These are phyloP conservation scores for Synodontis membranacea DNA, from an alignment of 2,113 vertebrate genomes.

Conservation along the genomic window DNA sequence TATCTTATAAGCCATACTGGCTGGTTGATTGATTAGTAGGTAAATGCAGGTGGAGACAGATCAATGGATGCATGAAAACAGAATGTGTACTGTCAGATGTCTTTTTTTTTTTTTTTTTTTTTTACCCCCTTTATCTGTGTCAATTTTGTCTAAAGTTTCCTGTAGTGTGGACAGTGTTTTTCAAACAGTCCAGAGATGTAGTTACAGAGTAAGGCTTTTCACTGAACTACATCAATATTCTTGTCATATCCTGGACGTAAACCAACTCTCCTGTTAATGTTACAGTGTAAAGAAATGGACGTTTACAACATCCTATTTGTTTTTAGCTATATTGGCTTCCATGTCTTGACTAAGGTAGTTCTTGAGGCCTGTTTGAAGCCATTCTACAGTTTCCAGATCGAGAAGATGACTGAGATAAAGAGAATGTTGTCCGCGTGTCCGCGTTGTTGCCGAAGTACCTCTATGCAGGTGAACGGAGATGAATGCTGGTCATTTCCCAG, in stretches of 20 bases:
- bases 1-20: constrained; percentile 71
- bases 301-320: constrained; percentile 3
- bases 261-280: background rate
- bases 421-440: constrained; percentile 32
- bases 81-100: constrained; percentile 41
- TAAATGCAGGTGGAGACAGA: constrained; percentile 48
- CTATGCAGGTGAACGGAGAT: constrained; percentile 66
- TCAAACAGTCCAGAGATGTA: background rate
- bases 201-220: background rate
- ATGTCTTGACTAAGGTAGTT: background rate
- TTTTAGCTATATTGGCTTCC: constrained; percentile 5
- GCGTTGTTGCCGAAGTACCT: constrained; percentile 55
- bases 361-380: background rate
- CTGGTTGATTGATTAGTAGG: constrained; percentile 55
- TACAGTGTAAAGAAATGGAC: background rate
- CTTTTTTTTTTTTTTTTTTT: background rate
- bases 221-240: background rate
- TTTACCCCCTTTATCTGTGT: background rate
- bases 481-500: constrained; percentile 13
- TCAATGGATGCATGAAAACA: constrained; percentile 42
- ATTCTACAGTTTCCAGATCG: constrained; percentile 22
- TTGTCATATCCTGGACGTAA: background rate
- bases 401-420: constrained; percentile 22
- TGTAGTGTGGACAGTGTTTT: constrained; percentile 8
- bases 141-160: constrained; percentile 22